Evolutionary conservation across 2,888 invertebrate genomes (phyloP).

Genomic region (Drosophila atroscutellata): DNA sequence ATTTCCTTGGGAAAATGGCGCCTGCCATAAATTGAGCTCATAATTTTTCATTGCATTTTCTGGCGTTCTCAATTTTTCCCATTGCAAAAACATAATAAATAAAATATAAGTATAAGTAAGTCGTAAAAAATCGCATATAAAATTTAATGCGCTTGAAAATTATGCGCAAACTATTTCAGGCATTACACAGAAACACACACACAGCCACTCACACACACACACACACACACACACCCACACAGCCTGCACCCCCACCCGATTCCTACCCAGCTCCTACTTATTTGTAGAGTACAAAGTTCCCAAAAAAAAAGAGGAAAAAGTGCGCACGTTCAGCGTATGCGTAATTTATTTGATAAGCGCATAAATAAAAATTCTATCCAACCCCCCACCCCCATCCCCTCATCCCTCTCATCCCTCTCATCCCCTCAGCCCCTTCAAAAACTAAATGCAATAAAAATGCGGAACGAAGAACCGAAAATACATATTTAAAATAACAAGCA

Average conservation of each 20-base stretch:
- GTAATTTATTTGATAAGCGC: conserved; percentile 78
- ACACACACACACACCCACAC: not conserved
- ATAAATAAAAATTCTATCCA: conserved; percentile 71
- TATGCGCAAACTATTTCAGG: conserved; percentile 76
- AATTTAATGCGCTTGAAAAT: conserved; percentile 78
- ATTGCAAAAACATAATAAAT: conserved; percentile 72
- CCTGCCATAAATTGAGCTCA: conserved; percentile 71
- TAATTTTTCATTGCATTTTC: conserved; percentile 71
- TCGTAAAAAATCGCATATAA: conserved; percentile 74
- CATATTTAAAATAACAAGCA: conserved; percentile 75
- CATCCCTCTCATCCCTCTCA: accelerated
- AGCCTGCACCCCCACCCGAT: not conserved
- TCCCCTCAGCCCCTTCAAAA: conserved; percentile 11
- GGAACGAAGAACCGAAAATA: conserved; percentile 50
- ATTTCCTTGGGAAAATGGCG: conserved; percentile 63
- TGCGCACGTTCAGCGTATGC: conserved; percentile 65
- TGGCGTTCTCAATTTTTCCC: conserved; percentile 41
- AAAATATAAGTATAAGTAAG: conserved; percentile 76
- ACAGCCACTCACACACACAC: not conserved
- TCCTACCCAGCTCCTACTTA: not conserved
- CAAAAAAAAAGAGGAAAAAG: conserved; percentile 1
- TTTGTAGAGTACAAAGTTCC: conserved; percentile 37
- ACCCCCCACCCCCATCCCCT: not conserved
- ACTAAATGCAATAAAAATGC: conserved; percentile 74
- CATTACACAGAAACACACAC: conserved; percentile 28